These are phyloP conservation scores for Orchesella flavescens DNA, from an alignment of 2,888 invertebrate species.

Conservation along the genomic window DNA sequence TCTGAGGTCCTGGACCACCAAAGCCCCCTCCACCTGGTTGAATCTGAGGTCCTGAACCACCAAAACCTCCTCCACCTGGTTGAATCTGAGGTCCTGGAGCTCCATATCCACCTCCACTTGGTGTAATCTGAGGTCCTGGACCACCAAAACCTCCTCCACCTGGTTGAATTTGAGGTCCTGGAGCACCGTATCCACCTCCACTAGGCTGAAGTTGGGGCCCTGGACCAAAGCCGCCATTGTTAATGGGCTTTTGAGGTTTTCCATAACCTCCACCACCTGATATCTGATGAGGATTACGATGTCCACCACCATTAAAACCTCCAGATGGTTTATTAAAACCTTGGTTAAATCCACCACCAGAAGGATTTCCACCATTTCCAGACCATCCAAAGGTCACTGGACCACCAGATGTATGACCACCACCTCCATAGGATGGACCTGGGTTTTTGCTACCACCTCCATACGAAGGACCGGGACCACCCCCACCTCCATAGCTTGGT, in stretches of 20 bases:
- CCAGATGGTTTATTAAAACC: conserved; percentile 6
- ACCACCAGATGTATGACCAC: neutral
- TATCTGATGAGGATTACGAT: conserved; percentile 25
- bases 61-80: conserved; percentile 5
- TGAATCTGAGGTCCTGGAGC: no score
- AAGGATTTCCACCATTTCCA: neutral
- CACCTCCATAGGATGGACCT: neutral
- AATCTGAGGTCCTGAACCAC: neutral
- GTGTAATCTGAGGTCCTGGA: neutral
- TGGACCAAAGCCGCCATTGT: neutral
- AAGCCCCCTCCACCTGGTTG: neutral
- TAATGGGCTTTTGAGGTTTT: neutral
- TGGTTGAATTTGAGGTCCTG: neutral
- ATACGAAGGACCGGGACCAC: neutral
- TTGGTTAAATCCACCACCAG: neutral
- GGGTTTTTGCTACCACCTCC: neutral
- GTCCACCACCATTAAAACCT: conserved; percentile 1
- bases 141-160: conserved; percentile 16
- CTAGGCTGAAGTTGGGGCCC: neutral
- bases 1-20: no score
- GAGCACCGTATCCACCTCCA: conserved; percentile 6
- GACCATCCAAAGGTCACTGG: conserved; percentile 2
- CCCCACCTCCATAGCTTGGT: conserved; percentile 9
- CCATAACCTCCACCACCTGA: conserved; percentile 9
- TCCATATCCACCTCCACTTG: neutral